phyloP scores from a whole-genome alignment of 2,797 vertebrate species.

The Thaleichthys pacificus region DNA sequence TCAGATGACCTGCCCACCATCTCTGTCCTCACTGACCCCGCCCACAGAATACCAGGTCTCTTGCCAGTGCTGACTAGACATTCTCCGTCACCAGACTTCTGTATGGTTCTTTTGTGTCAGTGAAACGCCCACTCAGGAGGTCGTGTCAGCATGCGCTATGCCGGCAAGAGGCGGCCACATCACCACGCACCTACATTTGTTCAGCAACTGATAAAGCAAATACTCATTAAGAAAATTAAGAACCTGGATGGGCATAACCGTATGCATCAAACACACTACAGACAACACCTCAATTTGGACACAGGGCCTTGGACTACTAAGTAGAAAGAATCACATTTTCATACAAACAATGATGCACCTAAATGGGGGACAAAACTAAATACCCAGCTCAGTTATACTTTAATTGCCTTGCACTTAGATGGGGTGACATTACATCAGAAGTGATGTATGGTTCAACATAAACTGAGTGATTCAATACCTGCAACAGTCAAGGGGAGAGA shows the following conservation, averaged over 20 bases:
- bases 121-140: conserved; percentile 25
- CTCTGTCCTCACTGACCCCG: conserved; percentile 50
- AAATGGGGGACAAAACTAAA: neutral
- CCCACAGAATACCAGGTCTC: conserved; percentile 35
- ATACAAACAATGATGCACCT: neutral
- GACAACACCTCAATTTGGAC: too few relatives aligned
- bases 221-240: neutral
- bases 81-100: conserved; percentile 37
- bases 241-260: neutral
- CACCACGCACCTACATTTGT: neutral
- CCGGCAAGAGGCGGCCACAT: conserved; percentile 2
- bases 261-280: too few relatives aligned
- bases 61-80: conserved; percentile 60
- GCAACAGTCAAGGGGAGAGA: neutral
- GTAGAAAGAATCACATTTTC: neutral
- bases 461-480: neutral
- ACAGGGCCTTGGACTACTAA: too few relatives aligned
- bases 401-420: neutral
- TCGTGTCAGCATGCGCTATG: conserved; percentile 21
- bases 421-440: conserved; percentile 21
- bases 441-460: neutral
- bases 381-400: neutral
- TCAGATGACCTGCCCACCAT: conserved; percentile 19
- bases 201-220: neutral
- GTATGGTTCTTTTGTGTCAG: conserved; percentile 52